Percentiles rank a stretch among this genome's conserved stretches.
phyloP scores from a whole-genome alignment of 2,888 invertebrate genomes.

The Crocallis elinguaria region DNA sequence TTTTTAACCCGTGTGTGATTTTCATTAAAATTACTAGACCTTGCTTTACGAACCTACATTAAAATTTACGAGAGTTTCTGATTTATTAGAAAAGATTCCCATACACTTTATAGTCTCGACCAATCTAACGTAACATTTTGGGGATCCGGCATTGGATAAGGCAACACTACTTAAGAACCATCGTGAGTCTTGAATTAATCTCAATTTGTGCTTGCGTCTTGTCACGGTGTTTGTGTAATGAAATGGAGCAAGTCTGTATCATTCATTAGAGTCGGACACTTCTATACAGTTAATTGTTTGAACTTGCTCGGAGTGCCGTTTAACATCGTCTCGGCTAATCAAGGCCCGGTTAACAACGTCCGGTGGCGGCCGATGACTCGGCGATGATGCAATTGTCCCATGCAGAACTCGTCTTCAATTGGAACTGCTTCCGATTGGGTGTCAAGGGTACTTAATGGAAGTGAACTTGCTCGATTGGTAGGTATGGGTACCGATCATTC shows the following conservation, averaged over 20 bases:
- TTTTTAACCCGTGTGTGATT: no score
- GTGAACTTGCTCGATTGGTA: slow-evolving; percentile 51
- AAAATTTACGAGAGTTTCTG: no score
- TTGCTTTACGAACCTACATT: no score
- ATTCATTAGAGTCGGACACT: slow-evolving; percentile 84
- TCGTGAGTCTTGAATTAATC: slow-evolving; percentile 76
- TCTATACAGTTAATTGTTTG: slow-evolving; percentile 84
- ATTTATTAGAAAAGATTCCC: no score
- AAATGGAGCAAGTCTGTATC: slow-evolving; percentile 75
- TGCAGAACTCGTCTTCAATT: slow-evolving; percentile 24
- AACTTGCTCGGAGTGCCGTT: slow-evolving; percentile 79
- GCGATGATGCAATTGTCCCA: slow-evolving; percentile 72
- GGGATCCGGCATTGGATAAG: not conserved
- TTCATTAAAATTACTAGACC: no score
- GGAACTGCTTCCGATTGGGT: slow-evolving; percentile 79
- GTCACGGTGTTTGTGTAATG: slow-evolving; percentile 82
- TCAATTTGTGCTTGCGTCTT: slow-evolving; percentile 77
- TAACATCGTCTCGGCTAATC: slow-evolving; percentile 81
- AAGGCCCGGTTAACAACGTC: slow-evolving; percentile 82
- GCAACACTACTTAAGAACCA: slow-evolving; percentile 33
- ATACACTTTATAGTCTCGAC: no score
- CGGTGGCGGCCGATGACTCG: slow-evolving; percentile 80
- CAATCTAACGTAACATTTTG: not conserved
- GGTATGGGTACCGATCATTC: slow-evolving; percentile 15
- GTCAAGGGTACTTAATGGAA: slow-evolving; percentile 68